phyloP scores from a whole-genome alignment of 2,113 vertebrate genomes.

The Cyanoliseus patagonus region DNA sequence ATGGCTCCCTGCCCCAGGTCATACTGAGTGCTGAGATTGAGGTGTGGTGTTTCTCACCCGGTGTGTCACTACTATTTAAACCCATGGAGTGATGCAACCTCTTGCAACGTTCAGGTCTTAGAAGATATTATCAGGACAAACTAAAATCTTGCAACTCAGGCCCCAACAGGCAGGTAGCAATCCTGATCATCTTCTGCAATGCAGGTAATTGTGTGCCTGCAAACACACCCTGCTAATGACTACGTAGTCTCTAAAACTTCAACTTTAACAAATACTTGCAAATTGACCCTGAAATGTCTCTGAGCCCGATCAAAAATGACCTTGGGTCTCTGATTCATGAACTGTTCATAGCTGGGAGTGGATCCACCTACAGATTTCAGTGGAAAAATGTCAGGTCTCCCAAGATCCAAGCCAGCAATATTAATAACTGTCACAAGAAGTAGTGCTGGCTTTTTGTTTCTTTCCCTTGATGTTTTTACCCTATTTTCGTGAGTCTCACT shows the following conservation, averaged over 20 bases:
- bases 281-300: background rate
- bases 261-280: background rate
- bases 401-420: background rate
- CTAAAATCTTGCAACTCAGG: constrained; percentile 23
- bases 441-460: background rate
- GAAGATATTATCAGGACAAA: constrained; percentile 34
- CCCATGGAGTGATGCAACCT: background rate
- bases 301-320: background rate
- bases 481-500: background rate
- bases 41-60: background rate
- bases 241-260: background rate
- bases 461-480: background rate
- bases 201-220: constrained; percentile 22
- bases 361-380: background rate
- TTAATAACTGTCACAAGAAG: background rate
- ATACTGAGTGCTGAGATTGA: background rate
- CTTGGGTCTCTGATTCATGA: background rate
- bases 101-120: background rate
- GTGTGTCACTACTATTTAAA: background rate
- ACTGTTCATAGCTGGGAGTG: background rate
- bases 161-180: constrained; percentile 24
- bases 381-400: background rate
- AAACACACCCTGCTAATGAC: constrained; percentile 1
- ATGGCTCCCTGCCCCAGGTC: background rate
- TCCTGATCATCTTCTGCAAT: background rate